A percentile compares a stretch with the other conserved stretches of the same genome.
Conservation (phyloP, 2,113 vertebrate genomes). For the Elgaria multicarinata region DNA sequence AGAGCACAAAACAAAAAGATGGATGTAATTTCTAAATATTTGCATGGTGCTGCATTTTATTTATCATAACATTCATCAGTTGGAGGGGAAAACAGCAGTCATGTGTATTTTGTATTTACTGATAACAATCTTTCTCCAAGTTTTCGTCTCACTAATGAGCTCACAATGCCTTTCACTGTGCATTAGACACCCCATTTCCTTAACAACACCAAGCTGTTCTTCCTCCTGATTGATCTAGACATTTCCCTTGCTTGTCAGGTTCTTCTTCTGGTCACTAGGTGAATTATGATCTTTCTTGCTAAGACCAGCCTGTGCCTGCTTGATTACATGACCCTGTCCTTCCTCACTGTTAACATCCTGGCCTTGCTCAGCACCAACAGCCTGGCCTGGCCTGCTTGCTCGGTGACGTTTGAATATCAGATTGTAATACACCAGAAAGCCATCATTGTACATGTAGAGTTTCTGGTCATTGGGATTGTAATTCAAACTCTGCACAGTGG, state of each 20-base stretch:
- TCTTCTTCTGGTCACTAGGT: neutral
- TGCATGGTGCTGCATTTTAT: neutral
- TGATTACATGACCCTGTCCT: too few relatives aligned
- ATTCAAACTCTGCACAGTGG: slow-evolving; percentile 75
- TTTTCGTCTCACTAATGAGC: neutral
- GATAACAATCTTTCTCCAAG: neutral
- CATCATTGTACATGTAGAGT: slow-evolving; percentile 83
- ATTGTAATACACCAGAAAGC: slow-evolving; percentile 67
- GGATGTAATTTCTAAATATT: neutral
- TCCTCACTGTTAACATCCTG: neutral
- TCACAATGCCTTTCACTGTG: neutral
- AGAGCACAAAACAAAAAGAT: too few relatives aligned
- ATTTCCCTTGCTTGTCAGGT: too few relatives aligned
- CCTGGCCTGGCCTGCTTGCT: neutral
- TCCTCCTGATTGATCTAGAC: neutral
- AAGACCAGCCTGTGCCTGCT: too few relatives aligned
- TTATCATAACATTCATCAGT: neutral
- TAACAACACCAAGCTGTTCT: too few relatives aligned
- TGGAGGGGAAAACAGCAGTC: neutral
- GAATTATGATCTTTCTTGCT: neutral
- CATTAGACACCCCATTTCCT: neutral
- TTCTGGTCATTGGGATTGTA: slow-evolving; percentile 82
- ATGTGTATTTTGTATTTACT: neutral
- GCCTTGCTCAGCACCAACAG: neutral
- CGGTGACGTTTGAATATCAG: slow-evolving; percentile 45